Percentiles rank a stretch among this genome's conserved stretches.
Evolutionary conservation across 2,113 vertebrate genomes (phyloP).

Genomic region (Microtus pennsylvanicus): DNA sequence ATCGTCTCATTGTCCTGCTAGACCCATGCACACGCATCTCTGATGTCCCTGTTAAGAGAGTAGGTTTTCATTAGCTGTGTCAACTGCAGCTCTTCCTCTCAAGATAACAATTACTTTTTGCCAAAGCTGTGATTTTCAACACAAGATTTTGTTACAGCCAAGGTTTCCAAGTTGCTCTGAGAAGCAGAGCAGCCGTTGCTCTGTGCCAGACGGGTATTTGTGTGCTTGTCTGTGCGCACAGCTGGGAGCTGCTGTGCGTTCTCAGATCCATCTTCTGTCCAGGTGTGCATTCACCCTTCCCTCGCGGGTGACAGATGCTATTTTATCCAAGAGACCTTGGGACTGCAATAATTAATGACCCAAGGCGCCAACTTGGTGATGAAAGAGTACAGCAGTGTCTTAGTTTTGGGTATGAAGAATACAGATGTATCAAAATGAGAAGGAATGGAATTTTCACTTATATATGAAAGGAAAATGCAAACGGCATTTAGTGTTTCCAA

Average conservation of each 20-base stretch:
- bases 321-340: conserved; percentile 31
- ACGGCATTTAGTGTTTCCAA: background rate
- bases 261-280: conserved; percentile 19
- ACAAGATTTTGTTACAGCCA: background rate
- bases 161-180: background rate
- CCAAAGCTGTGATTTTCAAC: background rate
- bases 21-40: background rate
- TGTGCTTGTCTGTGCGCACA: background rate
- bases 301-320: conserved; percentile 21
- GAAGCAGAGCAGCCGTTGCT: background rate
- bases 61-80: background rate
- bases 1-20: background rate
- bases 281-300: background rate
- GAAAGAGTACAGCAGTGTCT: background rate
- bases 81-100: conserved; percentile 35
- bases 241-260: background rate
- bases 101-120: background rate
- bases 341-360: conserved; percentile 52
- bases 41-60: background rate
- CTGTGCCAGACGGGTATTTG: background rate
- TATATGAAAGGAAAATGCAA: background rate
- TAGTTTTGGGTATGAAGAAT: background rate
- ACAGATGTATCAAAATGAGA: background rate
- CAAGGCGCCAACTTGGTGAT: background rate
- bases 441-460: conserved; percentile 20